Evolutionary conservation across 2,797 vertebrate species (phyloP).

Genomic region (Chrosomus eos): DNA sequence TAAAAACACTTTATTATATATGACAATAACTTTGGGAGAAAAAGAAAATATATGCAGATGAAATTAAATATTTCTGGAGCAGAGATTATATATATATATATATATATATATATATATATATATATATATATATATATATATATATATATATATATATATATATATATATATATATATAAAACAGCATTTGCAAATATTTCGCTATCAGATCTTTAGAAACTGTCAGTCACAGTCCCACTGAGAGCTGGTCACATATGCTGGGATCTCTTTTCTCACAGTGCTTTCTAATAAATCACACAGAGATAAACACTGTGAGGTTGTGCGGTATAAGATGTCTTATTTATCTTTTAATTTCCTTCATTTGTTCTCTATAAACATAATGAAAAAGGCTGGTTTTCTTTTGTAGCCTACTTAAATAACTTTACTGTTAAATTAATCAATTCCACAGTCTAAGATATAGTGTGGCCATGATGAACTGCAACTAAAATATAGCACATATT

Average conservation of each 20-base stretch:
- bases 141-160: no score
- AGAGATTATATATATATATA: not conserved
- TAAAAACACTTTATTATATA: not conserved
- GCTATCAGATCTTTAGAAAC: not conserved
- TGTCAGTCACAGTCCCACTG: not conserved
- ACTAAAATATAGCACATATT: not conserved
- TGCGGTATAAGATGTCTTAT: not conserved
- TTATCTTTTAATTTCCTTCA: not conserved
- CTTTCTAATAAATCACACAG: not conserved
- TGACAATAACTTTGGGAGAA: not conserved
- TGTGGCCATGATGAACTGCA: not conserved
- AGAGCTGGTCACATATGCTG: not conserved
- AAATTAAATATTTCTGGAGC: not conserved
- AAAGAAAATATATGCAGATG: not conserved
- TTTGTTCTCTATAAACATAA: not conserved
- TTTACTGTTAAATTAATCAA: not conserved
- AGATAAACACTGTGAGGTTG: not conserved
- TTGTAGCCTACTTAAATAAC: not conserved
- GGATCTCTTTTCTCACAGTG: not conserved
- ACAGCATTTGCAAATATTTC: slow-evolving; percentile 1
- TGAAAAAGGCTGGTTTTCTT: not conserved
- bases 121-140: no score
- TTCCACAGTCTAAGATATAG: not conserved
- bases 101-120: no score
- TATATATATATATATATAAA: slow-evolving; percentile 6